phyloP scores from a whole-genome alignment of 2,113 vertebrate species.

The Nothoprocta pentlandii region DNA sequence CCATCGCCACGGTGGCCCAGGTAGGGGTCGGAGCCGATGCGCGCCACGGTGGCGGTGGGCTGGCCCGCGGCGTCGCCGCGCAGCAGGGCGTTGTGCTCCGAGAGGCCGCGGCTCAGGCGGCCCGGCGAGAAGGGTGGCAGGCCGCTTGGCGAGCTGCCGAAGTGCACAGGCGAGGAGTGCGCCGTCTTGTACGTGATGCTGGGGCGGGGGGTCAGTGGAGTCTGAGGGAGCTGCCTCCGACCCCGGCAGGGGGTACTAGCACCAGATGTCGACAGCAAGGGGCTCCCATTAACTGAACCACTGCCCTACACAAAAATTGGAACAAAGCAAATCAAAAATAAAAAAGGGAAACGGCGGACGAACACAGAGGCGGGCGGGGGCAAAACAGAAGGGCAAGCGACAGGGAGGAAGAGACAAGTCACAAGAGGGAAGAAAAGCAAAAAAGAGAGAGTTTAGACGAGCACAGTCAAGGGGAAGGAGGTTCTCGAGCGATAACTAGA shows the following conservation, averaged over 20 bases:
- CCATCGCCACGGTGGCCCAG: conserved; percentile 80
- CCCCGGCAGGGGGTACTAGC: conserved; percentile 91
- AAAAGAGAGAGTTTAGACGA: conserved; percentile 75
- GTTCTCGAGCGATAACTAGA: conserved; percentile 46
- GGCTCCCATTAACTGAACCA: conserved; percentile 92
- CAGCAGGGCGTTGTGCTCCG: conserved; percentile 89
- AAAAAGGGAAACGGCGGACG: conserved; percentile 72
- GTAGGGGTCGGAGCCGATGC: conserved; percentile 91
- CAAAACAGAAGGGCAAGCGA: conserved; percentile 60
- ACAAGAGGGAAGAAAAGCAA: conserved; percentile 58
- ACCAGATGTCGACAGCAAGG: conserved; percentile 87
- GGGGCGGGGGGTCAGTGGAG: conserved; percentile 90
- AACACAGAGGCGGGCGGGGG: conserved; percentile 62
- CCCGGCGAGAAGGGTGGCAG: conserved; percentile 83
- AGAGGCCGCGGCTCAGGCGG: conserved; percentile 89
- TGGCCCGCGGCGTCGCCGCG: conserved; percentile 79
- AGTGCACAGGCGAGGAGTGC: conserved; percentile 92
- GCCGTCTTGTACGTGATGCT: conserved; percentile 95
- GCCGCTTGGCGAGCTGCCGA: conserved; percentile 76
- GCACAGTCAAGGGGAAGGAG: conserved; percentile 29
- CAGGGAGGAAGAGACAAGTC: conserved; percentile 36
- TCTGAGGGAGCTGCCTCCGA: conserved; percentile 95
- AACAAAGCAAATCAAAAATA: conserved; percentile 88
- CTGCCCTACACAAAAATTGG: conserved; percentile 92
- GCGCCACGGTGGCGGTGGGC: conserved; percentile 79